These are phyloP conservation scores for Morone saxatilis DNA, from an alignment of 2,113 vertebrate genomes.

Conservation along the genomic window DNA sequence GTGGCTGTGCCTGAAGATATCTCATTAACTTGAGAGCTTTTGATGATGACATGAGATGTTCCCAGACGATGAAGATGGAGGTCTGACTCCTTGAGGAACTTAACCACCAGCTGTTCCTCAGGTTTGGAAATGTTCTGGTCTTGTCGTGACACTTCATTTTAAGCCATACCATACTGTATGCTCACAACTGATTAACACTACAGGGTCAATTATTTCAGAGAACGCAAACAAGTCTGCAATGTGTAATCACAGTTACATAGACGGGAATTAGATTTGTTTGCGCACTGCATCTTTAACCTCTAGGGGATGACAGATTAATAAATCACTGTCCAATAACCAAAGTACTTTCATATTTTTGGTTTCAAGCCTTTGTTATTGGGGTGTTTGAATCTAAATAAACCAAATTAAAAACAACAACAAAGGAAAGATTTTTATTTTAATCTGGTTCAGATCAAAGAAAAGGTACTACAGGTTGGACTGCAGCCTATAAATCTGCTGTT, in stretches of 20 bases:
- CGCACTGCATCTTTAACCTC: not conserved
- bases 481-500: not conserved
- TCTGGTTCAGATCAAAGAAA: slow-evolving; percentile 2
- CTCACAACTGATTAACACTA: not conserved
- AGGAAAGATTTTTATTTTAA: not conserved
- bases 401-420: slow-evolving; percentile 17
- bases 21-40: slow-evolving; percentile 10
- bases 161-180: not conserved
- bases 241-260: not conserved
- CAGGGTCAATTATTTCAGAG: not conserved
- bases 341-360: not conserved
- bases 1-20: not conserved
- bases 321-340: not conserved
- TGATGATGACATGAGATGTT: slow-evolving; percentile 2
- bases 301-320: not conserved
- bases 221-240: not conserved
- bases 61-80: not conserved
- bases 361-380: not conserved
- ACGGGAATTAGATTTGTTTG: not conserved
- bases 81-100: not conserved
- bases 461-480: not conserved
- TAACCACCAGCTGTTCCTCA: not conserved
- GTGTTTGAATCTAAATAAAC: not conserved
- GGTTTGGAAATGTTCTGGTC: not conserved
- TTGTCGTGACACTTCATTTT: not conserved